Evolutionary conservation across 2,113 vertebrate genomes (phyloP).

Genomic region (Aegotheles bennettii): DNA sequence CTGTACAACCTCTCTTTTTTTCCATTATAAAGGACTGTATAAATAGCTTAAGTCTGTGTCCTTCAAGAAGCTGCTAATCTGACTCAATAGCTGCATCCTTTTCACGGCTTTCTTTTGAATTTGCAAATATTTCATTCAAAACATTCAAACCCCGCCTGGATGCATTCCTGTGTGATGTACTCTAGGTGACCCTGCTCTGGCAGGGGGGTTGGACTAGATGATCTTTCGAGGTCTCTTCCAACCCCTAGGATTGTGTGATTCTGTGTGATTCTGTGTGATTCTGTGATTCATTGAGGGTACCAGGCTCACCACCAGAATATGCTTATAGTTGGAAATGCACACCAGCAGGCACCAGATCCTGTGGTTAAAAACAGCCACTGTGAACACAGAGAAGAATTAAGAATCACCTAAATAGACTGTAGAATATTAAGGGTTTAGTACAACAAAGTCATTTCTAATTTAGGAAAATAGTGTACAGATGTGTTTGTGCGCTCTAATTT

Average conservation of each 20-base stretch:
- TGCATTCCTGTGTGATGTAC: no score
- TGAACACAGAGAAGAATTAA: not conserved
- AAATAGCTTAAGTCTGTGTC: not conserved
- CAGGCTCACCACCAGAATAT: not conserved
- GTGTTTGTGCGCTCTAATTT: not conserved
- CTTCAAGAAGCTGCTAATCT: not conserved
- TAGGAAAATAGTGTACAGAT: not conserved
- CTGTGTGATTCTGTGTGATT: no score
- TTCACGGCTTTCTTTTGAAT: not conserved
- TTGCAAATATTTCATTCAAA: not conserved
- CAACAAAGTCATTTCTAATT: not conserved
- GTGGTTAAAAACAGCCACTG: not conserved
- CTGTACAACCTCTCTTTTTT: not conserved
- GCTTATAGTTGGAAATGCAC: not conserved
- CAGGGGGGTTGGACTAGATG: no score
- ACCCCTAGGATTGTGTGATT: no score
- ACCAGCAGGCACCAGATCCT: not conserved
- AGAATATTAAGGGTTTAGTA: not conserved
- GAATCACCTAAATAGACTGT: not conserved
- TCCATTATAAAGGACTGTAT: not conserved
- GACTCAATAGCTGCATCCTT: not conserved
- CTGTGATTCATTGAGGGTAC: not conserved
- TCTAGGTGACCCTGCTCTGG: no score
- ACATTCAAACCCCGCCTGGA: no score
- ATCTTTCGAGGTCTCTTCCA: no score